Percentiles rank a stretch among this genome's conserved stretches.
These are phyloP conservation scores for Upupa epops DNA, from an alignment of 2,113 vertebrate genomes.

Conservation along the genomic window DNA sequence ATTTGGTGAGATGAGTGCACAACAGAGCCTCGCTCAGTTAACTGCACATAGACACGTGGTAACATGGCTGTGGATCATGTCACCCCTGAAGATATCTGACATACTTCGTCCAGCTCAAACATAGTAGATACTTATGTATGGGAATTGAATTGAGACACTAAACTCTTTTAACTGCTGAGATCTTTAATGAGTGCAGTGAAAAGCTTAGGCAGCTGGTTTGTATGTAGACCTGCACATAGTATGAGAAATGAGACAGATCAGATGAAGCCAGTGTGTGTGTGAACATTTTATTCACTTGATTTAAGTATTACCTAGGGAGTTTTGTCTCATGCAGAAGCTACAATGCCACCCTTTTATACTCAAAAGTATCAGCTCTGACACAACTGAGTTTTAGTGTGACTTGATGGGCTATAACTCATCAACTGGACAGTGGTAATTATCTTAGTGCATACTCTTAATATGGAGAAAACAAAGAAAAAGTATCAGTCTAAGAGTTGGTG, in stretches of 20 bases:
- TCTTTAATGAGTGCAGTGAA: neutral
- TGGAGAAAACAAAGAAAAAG: neutral
- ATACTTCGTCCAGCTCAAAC: neutral
- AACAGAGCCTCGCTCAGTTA: neutral
- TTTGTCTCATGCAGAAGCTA: neutral
- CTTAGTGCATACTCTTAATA: neutral
- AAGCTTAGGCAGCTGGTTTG: neutral
- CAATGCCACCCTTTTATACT: neutral
- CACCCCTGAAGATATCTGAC: neutral
- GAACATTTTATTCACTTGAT: neutral
- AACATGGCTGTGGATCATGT: neutral
- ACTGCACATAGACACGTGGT: fast-evolving
- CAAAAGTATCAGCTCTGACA: neutral
- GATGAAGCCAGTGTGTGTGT: neutral
- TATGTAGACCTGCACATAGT: neutral
- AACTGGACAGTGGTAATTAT: neutral
- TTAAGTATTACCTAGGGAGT: neutral
- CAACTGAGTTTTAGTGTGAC: neutral
- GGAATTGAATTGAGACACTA: neutral
- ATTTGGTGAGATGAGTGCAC: neutral
- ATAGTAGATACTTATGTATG: neutral
- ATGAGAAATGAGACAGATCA: neutral
- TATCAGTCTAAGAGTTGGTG: neutral
- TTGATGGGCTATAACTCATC: neutral
- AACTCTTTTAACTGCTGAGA: neutral